Evolutionary conservation across 2,888 invertebrate genomes (phyloP).

Genomic region (Notodromas monacha): DNA sequence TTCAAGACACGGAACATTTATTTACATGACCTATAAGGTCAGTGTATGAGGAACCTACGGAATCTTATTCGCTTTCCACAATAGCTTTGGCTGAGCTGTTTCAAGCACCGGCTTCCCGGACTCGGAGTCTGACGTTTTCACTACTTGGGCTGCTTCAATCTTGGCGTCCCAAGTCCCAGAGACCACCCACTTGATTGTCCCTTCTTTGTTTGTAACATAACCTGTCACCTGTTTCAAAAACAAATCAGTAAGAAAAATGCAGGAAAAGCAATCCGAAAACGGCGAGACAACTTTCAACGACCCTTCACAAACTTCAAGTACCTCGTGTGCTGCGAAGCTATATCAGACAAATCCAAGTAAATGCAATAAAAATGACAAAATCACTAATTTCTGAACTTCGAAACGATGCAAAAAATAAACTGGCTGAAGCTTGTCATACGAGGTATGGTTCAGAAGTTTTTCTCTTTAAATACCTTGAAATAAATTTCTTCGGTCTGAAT

Average conservation of each 20-base stretch:
- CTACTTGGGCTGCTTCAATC: conserved; percentile 73
- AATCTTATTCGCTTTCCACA: conserved; percentile 55
- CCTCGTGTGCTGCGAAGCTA: too few relatives aligned
- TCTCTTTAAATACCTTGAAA: too few relatives aligned
- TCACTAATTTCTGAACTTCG: too few relatives aligned
- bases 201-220: conserved; percentile 23
- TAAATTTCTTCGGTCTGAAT: too few relatives aligned
- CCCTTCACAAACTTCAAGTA: too few relatives aligned
- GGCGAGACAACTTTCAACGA: neutral
- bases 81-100: conserved; percentile 46
- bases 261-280: neutral
- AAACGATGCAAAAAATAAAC: too few relatives aligned
- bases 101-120: conserved; percentile 50
- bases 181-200: conserved; percentile 27
- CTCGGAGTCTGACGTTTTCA: conserved; percentile 28
- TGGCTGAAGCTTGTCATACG: too few relatives aligned
- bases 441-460: too few relatives aligned
- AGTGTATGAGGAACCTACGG: conserved; percentile 21
- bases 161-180: conserved; percentile 78
- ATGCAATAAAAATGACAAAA: too few relatives aligned
- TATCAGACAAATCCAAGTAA: too few relatives aligned
- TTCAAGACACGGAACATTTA: neutral
- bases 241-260: conserved; percentile 6
- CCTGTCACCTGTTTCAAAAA: conserved; percentile 28
- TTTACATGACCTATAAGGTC: neutral